Evolutionary conservation across 2,888 invertebrate genomes (phyloP).

Genomic region (Andricus quercusramuli): DNA sequence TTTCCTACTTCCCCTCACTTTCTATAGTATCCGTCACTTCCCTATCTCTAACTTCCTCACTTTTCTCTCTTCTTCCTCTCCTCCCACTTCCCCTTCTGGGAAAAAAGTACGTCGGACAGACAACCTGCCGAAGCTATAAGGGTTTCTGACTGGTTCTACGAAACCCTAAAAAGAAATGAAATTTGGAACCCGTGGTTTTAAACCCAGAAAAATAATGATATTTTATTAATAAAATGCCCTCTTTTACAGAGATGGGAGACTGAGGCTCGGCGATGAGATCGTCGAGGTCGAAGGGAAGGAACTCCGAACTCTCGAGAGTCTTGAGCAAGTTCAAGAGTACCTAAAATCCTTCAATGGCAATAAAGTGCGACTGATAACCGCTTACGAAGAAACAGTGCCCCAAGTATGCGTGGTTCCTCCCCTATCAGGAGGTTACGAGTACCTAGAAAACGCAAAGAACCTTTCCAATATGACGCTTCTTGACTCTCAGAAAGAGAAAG

Average conservation of each 20-base stretch:
- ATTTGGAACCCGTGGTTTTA: no score
- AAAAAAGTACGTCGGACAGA: no score
- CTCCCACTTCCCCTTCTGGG: no score
- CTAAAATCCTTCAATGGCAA: constrained; percentile 72
- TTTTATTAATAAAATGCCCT: background rate
- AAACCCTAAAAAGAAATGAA: no score
- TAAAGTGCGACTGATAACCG: constrained; percentile 70
- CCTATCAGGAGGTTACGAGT: constrained; percentile 66
- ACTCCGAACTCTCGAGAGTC: constrained; percentile 83
- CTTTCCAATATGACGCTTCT: constrained; percentile 67
- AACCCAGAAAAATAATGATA: no score
- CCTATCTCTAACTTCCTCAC: no score
- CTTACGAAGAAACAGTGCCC: constrained; percentile 75
- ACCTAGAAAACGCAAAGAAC: constrained; percentile 69
- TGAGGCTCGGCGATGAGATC: constrained; percentile 92
- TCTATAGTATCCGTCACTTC: no score
- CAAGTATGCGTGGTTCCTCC: constrained; percentile 66
- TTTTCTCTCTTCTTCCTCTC: no score
- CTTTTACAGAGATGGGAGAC: constrained; percentile 85
- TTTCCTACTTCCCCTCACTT: no score
- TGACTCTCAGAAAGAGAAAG: constrained; percentile 58
- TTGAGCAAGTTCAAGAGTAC: constrained; percentile 75
- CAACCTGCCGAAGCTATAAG: no score
- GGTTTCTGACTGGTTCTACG: no score
- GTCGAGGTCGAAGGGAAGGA: constrained; percentile 93